Conservation (phyloP, 2,113 vertebrate genomes). For the Gulo gulo region DNA sequence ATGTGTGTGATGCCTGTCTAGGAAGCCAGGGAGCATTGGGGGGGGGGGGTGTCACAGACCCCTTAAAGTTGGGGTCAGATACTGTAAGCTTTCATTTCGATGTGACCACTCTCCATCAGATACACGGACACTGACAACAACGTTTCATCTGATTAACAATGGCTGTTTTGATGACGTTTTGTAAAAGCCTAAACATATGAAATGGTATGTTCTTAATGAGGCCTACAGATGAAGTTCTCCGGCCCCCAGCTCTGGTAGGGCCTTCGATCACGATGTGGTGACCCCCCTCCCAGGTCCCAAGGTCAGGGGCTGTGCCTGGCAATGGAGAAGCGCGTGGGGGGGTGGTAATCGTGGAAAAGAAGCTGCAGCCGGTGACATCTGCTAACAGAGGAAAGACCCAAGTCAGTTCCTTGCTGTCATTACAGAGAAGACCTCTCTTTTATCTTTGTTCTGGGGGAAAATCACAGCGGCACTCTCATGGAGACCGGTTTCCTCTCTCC, state of each 20-base stretch:
- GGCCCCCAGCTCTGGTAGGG: fast-evolving
- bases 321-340: too few species aligned
- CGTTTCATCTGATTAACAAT: neutral
- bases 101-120: fast-evolving
- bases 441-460: neutral
- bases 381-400: neutral
- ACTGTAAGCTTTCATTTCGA: neutral
- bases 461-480: neutral
- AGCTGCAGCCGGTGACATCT: too few species aligned
- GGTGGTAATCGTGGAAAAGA: too few species aligned
- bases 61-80: neutral
- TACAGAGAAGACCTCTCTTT: neutral
- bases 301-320: neutral
- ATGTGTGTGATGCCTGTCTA: fast-evolving
- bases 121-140: fast-evolving
- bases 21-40: neutral
- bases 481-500: neutral
- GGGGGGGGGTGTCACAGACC: too few species aligned
- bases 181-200: neutral
- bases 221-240: neutral
- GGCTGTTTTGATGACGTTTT: neutral
- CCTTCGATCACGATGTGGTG: fast-evolving
- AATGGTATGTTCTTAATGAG: neutral
- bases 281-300: neutral
- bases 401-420: neutral